Conservation (phyloP, 1,140 invertebrate genomes). For the Drosophila sp. region DNA sequence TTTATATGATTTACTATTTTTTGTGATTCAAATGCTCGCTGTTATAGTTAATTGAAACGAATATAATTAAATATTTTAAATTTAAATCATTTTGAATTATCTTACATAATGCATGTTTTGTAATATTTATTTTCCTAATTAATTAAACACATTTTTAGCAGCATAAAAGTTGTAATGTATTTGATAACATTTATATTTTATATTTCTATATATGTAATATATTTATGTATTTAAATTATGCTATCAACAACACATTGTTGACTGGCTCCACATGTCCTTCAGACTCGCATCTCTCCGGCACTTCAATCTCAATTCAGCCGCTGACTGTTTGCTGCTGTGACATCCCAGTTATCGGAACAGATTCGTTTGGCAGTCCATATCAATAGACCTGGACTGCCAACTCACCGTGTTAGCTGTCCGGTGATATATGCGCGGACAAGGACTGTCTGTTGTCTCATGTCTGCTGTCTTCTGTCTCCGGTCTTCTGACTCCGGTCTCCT, state of each 20-base stretch:
- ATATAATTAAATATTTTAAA: too few species aligned
- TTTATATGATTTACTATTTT: too few species aligned
- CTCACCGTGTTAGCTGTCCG: constrained; percentile 14
- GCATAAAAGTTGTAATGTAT: too few species aligned
- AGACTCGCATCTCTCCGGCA: not conserved
- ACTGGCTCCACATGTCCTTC: not conserved
- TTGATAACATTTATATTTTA: too few species aligned
- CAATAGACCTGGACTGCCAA: constrained; percentile 23
- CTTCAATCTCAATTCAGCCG: constrained; percentile 31
- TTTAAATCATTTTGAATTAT: too few species aligned
- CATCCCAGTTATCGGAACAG: constrained; percentile 44
- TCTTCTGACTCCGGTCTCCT: not conserved
- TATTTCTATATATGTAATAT: too few species aligned
- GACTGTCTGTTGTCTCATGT: constrained; percentile 3
- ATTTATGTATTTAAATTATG: too few species aligned
- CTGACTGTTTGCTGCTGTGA: constrained; percentile 30
- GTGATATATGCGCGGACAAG: constrained; percentile 45
- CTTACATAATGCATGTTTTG: too few species aligned
- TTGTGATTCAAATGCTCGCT: too few species aligned
- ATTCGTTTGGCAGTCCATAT: constrained; percentile 38
- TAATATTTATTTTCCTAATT: too few species aligned
- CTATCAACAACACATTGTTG: not conserved
- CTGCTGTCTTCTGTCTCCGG: not conserved
- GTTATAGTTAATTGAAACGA: too few species aligned
- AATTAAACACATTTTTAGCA: too few species aligned